Evolutionary conservation across 2,113 vertebrate genomes (phyloP).

Genomic region (Monopterus albus): DNA sequence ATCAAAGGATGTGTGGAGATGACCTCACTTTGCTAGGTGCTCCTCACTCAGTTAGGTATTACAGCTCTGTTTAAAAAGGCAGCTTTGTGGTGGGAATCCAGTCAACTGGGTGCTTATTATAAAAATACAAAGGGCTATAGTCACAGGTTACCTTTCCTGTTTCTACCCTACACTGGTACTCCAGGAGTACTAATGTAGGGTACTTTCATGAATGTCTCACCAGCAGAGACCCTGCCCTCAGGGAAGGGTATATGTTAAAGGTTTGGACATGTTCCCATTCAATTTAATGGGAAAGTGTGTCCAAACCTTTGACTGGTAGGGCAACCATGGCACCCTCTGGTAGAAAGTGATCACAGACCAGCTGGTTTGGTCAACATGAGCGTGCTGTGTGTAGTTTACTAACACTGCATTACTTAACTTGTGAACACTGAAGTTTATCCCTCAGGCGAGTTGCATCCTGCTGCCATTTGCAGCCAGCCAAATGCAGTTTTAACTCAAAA

Average conservation of each 20-base stretch:
- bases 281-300: too few species aligned
- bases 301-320: too few species aligned
- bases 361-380: neutral
- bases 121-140: neutral
- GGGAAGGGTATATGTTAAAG: too few species aligned
- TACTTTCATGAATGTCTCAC: too few species aligned
- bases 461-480: constrained; percentile 9
- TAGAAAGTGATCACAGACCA: neutral
- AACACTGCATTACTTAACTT: constrained; percentile 14
- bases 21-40: constrained; percentile 69
- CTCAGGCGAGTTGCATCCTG: constrained; percentile 14
- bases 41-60: constrained; percentile 33
- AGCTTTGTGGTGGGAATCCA: neutral
- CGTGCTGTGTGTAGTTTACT: neutral
- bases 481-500: constrained; percentile 21
- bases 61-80: constrained; percentile 9
- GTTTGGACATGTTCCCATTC: too few species aligned
- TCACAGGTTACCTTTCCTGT: neutral
- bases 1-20: constrained; percentile 68
- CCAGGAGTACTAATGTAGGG: too few species aligned
- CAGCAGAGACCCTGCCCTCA: too few species aligned
- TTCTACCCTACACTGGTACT: too few species aligned
- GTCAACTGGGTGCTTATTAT: neutral
- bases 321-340: neutral
- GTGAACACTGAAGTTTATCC: constrained; percentile 7